A percentile compares a stretch with the other conserved stretches of the same genome.
Evolutionary conservation across 2,797 vertebrate genomes (phyloP).

Genomic region (Petrocephalus sullivani): DNA sequence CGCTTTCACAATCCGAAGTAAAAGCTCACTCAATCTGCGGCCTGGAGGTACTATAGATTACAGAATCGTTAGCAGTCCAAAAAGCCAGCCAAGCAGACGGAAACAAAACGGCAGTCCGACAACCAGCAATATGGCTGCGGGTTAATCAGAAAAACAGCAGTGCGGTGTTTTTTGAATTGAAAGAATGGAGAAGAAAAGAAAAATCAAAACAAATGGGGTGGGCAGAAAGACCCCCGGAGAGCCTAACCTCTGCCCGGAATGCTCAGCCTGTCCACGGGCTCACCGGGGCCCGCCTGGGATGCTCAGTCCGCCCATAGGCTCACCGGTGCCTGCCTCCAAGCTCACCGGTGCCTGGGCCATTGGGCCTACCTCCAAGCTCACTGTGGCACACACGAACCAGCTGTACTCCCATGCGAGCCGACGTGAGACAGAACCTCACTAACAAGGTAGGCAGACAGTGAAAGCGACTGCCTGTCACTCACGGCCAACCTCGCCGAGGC

Average conservation of each 20-base stretch:
- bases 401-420: neutral
- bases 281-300: neutral
- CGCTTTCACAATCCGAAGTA: neutral
- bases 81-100: neutral
- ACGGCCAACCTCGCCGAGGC: neutral
- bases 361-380: neutral
- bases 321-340: too few species aligned
- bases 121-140: neutral
- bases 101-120: neutral
- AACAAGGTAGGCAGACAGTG: neutral
- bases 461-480: conserved; percentile 14
- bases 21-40: neutral
- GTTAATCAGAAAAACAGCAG: neutral
- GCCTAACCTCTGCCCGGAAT: conserved; percentile 8
- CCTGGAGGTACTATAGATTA: neutral
- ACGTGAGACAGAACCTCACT: neutral
- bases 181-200: neutral
- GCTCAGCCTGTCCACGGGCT: too few species aligned
- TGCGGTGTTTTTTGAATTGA: conserved; percentile 25
- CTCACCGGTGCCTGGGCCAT: neutral
- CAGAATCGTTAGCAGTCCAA: neutral
- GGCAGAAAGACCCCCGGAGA: neutral
- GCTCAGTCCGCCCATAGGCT: too few species aligned
- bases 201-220: neutral
- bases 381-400: neutral